Base-by-base conservation (phyloP, 1,140 invertebrate genomes). In the Orussus abietinus region DNA sequence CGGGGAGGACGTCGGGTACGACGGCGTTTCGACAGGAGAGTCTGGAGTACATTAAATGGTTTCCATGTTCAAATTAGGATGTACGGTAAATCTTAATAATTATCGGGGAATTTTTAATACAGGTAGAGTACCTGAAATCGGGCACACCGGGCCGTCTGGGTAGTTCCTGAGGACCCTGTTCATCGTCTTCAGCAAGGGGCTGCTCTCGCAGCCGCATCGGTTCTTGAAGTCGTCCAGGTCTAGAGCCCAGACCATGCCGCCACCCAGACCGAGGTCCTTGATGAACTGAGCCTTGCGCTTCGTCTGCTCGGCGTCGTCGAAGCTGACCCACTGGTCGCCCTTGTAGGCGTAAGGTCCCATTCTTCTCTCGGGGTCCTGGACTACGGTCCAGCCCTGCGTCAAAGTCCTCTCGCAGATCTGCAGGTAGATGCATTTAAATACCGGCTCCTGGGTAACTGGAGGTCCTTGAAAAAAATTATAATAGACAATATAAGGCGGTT, bases 221-320 rank as follows among this genome's bases (percentile, higher is more conserved):
- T 88, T 86, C 37, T 80, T 80, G 48, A 88, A 88, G 64, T 94
- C 90, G 57, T 95, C 90, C 37, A 92, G 76, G 75, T 95, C 90
- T 0, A 93, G 66, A 0, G 90, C 85, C 90, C 91, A 94, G 3
- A 90, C 80, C 90, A 93, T 92, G 11, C 81, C 83, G 19, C 90
- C 90, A 4, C 82, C 90, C 3, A 93, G 68, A 1, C 79, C 81
- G 71, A 88, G 81, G 3, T 82, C 76, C 40, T 84, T 83, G 1
- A 89, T 80, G 45, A 84, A 88, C 50, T 88, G 79, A 5, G 84
- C 75, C 52, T 85, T 83, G 13, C 72, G 58, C 48, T 67, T 61
- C 2, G 82, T 75, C 56, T 79, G 80, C 26, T 69, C 62, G 1
- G 76, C 65, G 57, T 84, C 81, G 53, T 85, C 82, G 45, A 80